Evolutionary conservation across 1,140 invertebrate genomes (phyloP), one percentile per base, ranked within the genome.

Genomic region (Trichonephila clavipes): DNA sequence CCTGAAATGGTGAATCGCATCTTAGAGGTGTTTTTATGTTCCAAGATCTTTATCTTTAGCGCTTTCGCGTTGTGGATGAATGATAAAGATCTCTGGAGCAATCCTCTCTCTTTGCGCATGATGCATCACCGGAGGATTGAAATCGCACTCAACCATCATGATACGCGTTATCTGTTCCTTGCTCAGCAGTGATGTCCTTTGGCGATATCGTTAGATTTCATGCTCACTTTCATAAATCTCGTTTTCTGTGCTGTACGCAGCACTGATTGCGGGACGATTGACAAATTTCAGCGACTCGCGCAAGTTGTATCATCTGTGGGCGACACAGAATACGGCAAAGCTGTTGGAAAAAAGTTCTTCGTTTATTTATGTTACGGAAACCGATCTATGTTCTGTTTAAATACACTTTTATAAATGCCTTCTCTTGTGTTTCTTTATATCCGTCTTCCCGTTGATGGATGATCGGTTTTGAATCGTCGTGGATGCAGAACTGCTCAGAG

Each of bases 1-100:
- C 44, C 69, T n/a, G 88, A 51, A 51, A 90, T 69, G n/a, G 88
- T 51, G 69, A 77, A 90, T 61, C 44, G 40, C n/a, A 59, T 58
- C 69, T 58, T 77, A 77, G 72, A 28, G 24, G 82, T 85, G 90
- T 92, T 92, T 66, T 92, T 92, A 92, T 92, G 62, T 92, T 21
- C n/a, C n/a, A 0, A 59, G 91, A 92, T 92, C 62, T 77, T 92
- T 92, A 92, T 92, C 91, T 92, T 92, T 92, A 40, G 81, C 91
- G 91, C 91, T 86, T 85, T 92, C 34, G 59, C 66, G 91, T 59
- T 87, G 82, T 87, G 85, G 91, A 91, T 91, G 77, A 77, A n/a
- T 24, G 28, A 66, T 87, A 92, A 86, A 61, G 44, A 87, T 87
- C 83, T 87, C 77, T 87, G 91, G 28, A 92, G 61, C 59, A 40